These are phyloP conservation scores for Cynocephalus volans DNA, from an alignment of 2,113 vertebrate genomes.

Conservation along the genomic window DNA sequence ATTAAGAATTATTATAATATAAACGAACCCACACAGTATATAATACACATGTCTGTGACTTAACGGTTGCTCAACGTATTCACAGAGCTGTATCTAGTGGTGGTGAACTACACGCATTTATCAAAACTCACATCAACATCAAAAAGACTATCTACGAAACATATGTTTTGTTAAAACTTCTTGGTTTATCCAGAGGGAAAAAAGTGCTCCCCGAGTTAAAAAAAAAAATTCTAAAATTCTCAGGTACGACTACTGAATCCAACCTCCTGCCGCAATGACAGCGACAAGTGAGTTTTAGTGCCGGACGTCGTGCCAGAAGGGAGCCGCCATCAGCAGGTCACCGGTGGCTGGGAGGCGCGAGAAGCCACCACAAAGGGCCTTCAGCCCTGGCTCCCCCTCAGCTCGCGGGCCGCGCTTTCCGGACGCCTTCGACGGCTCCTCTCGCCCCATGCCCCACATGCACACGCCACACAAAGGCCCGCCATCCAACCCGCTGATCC, in stretches of 20 bases:
- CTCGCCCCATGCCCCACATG: fast-evolving
- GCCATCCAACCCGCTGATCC: no score
- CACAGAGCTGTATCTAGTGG: fast-evolving
- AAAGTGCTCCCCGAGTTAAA: fast-evolving
- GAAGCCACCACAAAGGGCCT: neutral
- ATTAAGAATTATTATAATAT: neutral
- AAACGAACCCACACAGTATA: neutral
- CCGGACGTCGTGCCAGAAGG: fast-evolving
- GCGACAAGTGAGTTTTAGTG: fast-evolving
- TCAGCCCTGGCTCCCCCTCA: fast-evolving
- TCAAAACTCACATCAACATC: neutral
- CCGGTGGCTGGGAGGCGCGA: fast-evolving
- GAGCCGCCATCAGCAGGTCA: fast-evolving
- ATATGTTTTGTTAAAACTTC: neutral
- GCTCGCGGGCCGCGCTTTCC: fast-evolving
- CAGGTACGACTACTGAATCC: neutral
- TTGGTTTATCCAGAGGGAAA: fast-evolving
- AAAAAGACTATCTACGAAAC: fast-evolving
- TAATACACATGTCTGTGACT: neutral
- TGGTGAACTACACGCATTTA: no score
- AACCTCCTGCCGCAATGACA: fast-evolving
- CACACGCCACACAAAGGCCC: neutral
- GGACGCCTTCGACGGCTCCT: neutral
- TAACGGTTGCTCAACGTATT: fast-evolving
- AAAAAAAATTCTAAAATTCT: neutral